Conservation (phyloP, 2,797 vertebrate species). For the Philypnodon macrostomus region DNA sequence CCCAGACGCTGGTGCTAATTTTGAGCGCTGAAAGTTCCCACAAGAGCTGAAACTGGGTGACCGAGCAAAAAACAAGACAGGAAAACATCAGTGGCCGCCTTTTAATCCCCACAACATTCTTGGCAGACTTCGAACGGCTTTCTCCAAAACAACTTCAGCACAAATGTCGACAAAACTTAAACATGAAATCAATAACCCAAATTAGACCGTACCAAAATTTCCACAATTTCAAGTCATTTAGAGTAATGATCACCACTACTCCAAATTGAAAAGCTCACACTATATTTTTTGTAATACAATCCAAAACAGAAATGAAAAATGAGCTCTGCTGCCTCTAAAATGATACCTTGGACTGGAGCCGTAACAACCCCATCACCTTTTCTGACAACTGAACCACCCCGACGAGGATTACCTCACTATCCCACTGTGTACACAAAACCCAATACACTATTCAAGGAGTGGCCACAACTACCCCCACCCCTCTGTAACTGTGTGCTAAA, state of each 20-base stretch:
- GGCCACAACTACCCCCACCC: slow-evolving; percentile 31
- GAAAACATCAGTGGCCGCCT: slow-evolving; percentile 28
- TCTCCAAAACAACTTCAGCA: slow-evolving; percentile 42
- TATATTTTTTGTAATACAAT: slow-evolving; percentile 26
- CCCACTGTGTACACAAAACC: slow-evolving; percentile 58
- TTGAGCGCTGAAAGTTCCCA: slow-evolving; percentile 32
- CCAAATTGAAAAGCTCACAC: neutral
- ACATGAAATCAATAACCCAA: slow-evolving; percentile 32
- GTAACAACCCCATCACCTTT: slow-evolving; percentile 83
- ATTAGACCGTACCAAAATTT: slow-evolving; percentile 16
- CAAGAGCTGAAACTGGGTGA: slow-evolving; percentile 27
- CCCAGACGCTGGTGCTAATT: slow-evolving; percentile 50
- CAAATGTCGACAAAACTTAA: slow-evolving; percentile 40
- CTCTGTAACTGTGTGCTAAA: slow-evolving; percentile 50
- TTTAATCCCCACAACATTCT: slow-evolving; percentile 29
- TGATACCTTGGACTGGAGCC: no score
- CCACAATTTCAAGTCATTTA: slow-evolving; percentile 15
- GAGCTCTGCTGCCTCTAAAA: slow-evolving; percentile 57
- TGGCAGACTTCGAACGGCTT: slow-evolving; percentile 30
- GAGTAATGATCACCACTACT: slow-evolving; percentile 11
- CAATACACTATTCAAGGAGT: slow-evolving; percentile 36
- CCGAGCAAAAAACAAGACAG: slow-evolving; percentile 25
- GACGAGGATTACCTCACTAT: slow-evolving; percentile 54
- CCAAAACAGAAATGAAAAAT: slow-evolving; percentile 37
- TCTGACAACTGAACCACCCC: slow-evolving; percentile 76